Conservation (phyloP, 2,113 vertebrate species). For the Labeo catla region DNA sequence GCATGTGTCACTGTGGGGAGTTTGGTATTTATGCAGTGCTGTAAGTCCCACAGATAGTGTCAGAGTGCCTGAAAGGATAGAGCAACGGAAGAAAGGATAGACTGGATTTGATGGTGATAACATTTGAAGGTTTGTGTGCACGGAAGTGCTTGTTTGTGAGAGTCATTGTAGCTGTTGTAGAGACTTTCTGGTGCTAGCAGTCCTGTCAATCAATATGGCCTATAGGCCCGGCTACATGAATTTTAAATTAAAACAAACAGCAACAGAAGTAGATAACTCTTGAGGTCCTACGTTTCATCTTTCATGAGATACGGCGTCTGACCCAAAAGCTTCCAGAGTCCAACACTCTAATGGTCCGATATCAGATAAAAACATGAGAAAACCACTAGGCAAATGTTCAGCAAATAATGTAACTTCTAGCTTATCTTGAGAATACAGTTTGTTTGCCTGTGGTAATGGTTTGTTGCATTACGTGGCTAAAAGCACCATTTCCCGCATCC, state of each 20-base stretch:
- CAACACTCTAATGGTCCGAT: slow-evolving; percentile 19
- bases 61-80: slow-evolving; percentile 55
- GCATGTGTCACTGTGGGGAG: slow-evolving; percentile 60
- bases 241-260: slow-evolving; percentile 14
- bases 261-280: slow-evolving; percentile 26
- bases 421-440: slow-evolving; percentile 26
- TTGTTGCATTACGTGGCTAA: slow-evolving; percentile 25
- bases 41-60: slow-evolving; percentile 57
- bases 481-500: slow-evolving; percentile 7
- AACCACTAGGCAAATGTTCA: slow-evolving; percentile 27
- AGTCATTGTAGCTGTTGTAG: slow-evolving; percentile 23
- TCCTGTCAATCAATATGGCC: slow-evolving; percentile 10
- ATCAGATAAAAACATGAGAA: slow-evolving; percentile 7
- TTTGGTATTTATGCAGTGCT: slow-evolving; percentile 62
- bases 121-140: slow-evolving; percentile 51
- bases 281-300: slow-evolving; percentile 23
- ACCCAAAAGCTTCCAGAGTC: slow-evolving; percentile 21
- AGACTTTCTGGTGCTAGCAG: slow-evolving; percentile 12
- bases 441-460: slow-evolving; percentile 32
- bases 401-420: background rate
- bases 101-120: slow-evolving; percentile 59
- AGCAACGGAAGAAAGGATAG: slow-evolving; percentile 50
- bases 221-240: background rate
- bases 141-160: slow-evolving; percentile 15
- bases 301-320: slow-evolving; percentile 18